phyloP scores from a whole-genome alignment of 2,113 vertebrate species.

The Psephotus haematonotus region DNA sequence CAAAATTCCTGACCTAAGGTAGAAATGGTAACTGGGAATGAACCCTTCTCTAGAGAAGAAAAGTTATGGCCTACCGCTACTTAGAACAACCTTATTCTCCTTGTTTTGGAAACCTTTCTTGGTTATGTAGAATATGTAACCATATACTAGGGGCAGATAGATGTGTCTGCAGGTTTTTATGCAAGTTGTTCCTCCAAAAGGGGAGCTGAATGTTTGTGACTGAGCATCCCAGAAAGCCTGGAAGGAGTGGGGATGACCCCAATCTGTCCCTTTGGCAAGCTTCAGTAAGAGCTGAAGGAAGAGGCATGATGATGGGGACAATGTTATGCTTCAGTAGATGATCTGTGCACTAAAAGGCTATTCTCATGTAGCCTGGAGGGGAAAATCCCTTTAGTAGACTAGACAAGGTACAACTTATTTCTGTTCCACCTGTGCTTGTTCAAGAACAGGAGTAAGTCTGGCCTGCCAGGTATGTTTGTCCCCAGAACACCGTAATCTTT shows the following conservation, averaged over 20 bases:
- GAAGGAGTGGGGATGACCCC: background rate
- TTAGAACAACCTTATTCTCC: background rate
- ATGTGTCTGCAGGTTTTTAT: background rate
- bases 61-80: background rate
- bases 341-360: background rate
- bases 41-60: background rate
- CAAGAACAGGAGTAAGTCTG: background rate
- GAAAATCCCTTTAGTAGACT: background rate
- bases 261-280: fast-evolving
- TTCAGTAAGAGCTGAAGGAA: background rate
- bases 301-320: background rate
- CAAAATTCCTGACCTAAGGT: background rate
- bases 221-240: background rate
- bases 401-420: background rate
- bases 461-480: background rate
- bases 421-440: background rate
- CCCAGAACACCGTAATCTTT: background rate
- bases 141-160: background rate
- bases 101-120: background rate
- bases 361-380: background rate
- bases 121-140: background rate
- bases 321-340: no score
- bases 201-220: background rate
- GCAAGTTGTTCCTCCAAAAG: background rate
- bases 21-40: background rate